phyloP scores from a whole-genome alignment of 2,888 invertebrate genomes.

The Norana najaformis region DNA sequence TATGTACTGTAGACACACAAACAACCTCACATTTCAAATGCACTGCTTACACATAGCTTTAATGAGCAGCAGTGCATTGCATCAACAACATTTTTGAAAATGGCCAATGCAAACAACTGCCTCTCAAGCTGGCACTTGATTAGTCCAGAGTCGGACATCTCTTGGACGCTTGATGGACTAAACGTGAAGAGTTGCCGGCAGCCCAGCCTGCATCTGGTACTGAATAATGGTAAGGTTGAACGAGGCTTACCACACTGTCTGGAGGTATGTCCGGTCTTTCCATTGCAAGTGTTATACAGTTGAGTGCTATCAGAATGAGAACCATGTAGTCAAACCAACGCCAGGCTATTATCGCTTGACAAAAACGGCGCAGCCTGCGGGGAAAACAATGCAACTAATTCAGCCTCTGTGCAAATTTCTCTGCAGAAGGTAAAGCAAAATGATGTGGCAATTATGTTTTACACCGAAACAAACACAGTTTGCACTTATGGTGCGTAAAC shows the following conservation, averaged over 20 bases:
- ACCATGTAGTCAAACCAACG: constrained; percentile 97
- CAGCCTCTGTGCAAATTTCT: not conserved
- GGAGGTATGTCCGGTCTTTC: constrained; percentile 97
- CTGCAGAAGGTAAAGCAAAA: not conserved
- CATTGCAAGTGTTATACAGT: constrained; percentile 98
- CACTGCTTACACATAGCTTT: too few species aligned
- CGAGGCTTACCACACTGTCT: constrained; percentile 68
- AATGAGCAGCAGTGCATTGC: too few species aligned
- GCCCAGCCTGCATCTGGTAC: not conserved
- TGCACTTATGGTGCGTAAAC: not conserved
- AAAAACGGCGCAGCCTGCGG: constrained; percentile 49
- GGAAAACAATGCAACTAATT: not conserved
- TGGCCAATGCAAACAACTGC: too few species aligned
- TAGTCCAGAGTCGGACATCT: too few species aligned
- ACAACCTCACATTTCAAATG: too few species aligned
- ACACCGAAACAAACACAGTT: too few species aligned
- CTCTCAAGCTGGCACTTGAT: too few species aligned
- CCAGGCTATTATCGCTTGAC: constrained; percentile 64
- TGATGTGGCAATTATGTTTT: not conserved
- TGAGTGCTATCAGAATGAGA: constrained; percentile 91
- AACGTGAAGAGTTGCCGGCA: too few species aligned
- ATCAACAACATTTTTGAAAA: too few species aligned
- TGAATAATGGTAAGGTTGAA: too few species aligned
- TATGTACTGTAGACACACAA: too few species aligned
- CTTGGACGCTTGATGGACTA: too few species aligned